Evolutionary conservation across 2,797 vertebrate species (phyloP).

Genomic region (Rhinatrema bivittatum): DNA sequence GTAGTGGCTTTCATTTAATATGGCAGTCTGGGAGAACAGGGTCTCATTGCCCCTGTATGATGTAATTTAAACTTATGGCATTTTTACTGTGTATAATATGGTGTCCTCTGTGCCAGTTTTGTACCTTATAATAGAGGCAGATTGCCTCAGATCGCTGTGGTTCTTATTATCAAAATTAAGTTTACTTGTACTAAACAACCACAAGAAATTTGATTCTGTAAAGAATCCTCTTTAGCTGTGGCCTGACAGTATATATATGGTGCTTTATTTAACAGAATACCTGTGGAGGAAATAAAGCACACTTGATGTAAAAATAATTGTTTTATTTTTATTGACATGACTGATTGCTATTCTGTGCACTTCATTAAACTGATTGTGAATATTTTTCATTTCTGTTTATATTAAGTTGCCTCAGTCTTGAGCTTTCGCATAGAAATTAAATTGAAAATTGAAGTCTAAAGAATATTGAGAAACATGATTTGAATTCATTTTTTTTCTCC

Average conservation of each 20-base stretch:
- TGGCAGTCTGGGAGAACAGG: conserved; percentile 84
- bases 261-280: conserved; percentile 97
- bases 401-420: conserved; percentile 50
- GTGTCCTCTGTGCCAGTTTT: conserved; percentile 98
- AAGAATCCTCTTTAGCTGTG: conserved; percentile 97
- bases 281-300: conserved; percentile 97
- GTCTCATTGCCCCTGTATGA: conserved; percentile 64
- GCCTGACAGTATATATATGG: conserved; percentile 97
- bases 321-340: conserved; percentile 93
- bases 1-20: conserved; percentile 86
- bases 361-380: conserved; percentile 76
- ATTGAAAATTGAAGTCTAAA: not conserved
- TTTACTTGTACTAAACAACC: conserved; percentile 98
- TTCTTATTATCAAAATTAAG: conserved; percentile 91
- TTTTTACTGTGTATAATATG: conserved; percentile 98
- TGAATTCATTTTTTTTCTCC: not conserved
- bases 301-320: conserved; percentile 94
- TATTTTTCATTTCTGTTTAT: conserved; percentile 66
- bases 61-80: conserved; percentile 97
- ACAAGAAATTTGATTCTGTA: conserved; percentile 99
- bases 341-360: conserved; percentile 72
- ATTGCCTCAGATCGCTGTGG: conserved; percentile 87
- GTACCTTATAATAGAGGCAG: conserved; percentile 87
- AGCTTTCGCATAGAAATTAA: conserved; percentile 17
- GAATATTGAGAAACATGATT: not conserved